These are phyloP conservation scores for Idaea biselata DNA, from an alignment of 2,888 invertebrate species.

Conservation along the genomic window DNA sequence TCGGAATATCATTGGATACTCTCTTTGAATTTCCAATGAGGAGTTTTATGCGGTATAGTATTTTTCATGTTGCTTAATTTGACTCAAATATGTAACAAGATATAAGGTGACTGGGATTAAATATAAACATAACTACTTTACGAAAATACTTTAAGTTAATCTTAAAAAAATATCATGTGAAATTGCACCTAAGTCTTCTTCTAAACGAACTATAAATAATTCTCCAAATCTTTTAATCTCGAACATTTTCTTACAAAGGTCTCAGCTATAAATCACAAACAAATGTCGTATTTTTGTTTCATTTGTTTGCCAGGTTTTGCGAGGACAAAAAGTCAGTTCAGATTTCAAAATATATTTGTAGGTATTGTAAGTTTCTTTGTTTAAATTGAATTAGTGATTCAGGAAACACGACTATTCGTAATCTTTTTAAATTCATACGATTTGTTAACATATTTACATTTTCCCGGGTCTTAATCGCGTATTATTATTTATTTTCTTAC, in stretches of 20 bases:
- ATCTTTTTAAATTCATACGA: too few relatives aligned
- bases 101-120: too few relatives aligned
- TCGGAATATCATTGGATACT: constrained; percentile 9
- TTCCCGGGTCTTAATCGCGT: too few relatives aligned
- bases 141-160: not conserved
- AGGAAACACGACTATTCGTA: too few relatives aligned
- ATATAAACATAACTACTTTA: too few relatives aligned
- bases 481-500: too few relatives aligned
- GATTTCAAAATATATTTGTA: constrained; percentile 8
- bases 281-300: constrained; percentile 43
- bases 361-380: too few relatives aligned
- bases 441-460: too few relatives aligned
- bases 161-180: not conserved
- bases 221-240: not conserved
- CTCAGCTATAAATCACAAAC: constrained; percentile 48
- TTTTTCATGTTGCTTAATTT: not conserved
- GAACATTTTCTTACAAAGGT: not conserved
- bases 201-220: not conserved
- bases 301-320: constrained; percentile 41
- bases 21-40: constrained; percentile 7
- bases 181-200: constrained; percentile 12
- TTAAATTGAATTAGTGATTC: too few relatives aligned
- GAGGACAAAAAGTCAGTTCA: constrained; percentile 34
- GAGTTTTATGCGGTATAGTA: not conserved
- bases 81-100: not conserved